These are phyloP conservation scores for Lamprotornis superbus DNA, from an alignment of 2,113 vertebrate genomes.

Conservation along the genomic window DNA sequence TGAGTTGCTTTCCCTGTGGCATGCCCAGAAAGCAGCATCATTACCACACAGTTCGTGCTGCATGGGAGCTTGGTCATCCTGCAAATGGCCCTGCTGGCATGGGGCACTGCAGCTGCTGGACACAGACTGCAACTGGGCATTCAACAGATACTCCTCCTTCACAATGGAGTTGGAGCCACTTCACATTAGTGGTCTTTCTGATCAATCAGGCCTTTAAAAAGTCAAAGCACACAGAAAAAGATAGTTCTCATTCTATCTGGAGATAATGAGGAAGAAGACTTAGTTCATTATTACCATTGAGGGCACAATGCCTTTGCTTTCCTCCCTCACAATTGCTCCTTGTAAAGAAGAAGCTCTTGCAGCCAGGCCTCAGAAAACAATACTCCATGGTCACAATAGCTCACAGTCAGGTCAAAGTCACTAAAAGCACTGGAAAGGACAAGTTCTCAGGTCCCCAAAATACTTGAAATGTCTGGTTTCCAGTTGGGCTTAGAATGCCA, in stretches of 20 bases:
- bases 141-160: background rate
- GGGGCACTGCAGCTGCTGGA: background rate
- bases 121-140: fast-evolving
- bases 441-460: background rate
- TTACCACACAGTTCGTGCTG: background rate
- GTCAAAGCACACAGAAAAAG: background rate
- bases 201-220: background rate
- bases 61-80: background rate
- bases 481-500: background rate
- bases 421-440: background rate
- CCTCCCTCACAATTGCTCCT: background rate
- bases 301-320: slow-evolving; percentile 23
- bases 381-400: background rate
- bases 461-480: background rate
- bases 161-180: background rate
- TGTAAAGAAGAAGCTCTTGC: background rate
- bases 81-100: background rate
- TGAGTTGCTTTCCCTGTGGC: background rate
- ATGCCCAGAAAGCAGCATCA: background rate
- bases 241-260: background rate
- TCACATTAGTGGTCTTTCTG: background rate
- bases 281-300: background rate
- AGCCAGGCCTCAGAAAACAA: background rate
- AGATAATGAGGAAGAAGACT: slow-evolving; percentile 2
- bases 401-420: background rate